Evolutionary conservation across 2,888 invertebrate genomes (phyloP), one percentile per base, ranked within the genome.

Genomic region (Teleiodes luculella): DNA sequence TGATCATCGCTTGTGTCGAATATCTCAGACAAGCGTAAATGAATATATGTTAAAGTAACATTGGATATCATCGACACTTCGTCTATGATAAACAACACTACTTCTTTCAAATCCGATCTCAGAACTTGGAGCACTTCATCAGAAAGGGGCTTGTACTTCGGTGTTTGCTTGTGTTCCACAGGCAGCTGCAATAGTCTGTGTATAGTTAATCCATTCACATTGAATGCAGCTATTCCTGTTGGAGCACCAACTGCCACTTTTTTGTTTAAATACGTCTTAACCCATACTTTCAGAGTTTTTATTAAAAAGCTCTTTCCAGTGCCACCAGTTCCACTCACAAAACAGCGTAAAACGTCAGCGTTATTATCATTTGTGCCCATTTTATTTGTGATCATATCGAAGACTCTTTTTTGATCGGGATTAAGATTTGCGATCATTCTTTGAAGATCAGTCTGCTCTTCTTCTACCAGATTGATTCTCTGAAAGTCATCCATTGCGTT

Each of bases 191-290:
- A 60, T 30, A 69, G 52, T 52, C 67, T 64, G 49, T 76, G 69
- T 28, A 73, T 56, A 41, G 72, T 75, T 33, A 75, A 58, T 48
- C 69, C 72, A 51, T 68, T 62, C n/a, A 78, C 63, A 59, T 75
- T 74, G 53, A 70, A 75, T 35, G 74, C 73, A 20, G 72, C 72
- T 20, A 75, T 69, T 35, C 71, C 72, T 30, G 73, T 74, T 18
- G 58, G 61, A 16, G 58, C 61, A 54, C 20, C 41, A 47, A 58
- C 46, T 33, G 64, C 66, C n/a, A 67, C 66, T 57, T 65, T 63
- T 60, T 68, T 68, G 6, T 56, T 33, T 11, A 68, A 54, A 30
- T 51, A 13, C 30, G 58, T 59, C 55, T 69, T 65, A 14, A 67
- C 61, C 67, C 66, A 72, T 16, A 55, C 48, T 60, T 54, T 60